Conservation (phyloP, 2,113 vertebrate species). For the Alces alces region DNA sequence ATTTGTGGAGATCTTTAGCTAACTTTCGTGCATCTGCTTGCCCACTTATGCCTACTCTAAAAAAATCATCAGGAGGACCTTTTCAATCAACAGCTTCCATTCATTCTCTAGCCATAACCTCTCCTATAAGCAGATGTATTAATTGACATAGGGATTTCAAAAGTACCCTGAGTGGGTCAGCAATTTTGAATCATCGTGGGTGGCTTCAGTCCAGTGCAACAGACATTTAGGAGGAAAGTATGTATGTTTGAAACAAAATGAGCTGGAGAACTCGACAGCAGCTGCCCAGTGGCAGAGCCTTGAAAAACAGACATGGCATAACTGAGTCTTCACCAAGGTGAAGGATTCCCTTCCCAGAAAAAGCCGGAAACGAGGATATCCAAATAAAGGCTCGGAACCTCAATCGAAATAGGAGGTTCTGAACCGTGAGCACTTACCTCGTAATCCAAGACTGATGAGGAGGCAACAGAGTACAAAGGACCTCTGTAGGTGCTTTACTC, state of each 20-base stretch:
- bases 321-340: not conserved
- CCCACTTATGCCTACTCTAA: not conserved
- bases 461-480: not conserved
- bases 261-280: not conserved
- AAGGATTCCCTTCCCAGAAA: not conserved
- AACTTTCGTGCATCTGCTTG: not conserved
- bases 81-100: not conserved
- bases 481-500: not conserved
- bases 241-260: not conserved
- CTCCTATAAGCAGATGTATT: not conserved
- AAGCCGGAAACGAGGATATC: not conserved
- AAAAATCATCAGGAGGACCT: not conserved
- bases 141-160: not conserved
- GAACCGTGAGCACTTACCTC: not conserved
- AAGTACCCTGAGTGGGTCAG: not conserved
- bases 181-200: not conserved
- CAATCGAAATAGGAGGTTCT: not conserved
- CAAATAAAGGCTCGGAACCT: not conserved
- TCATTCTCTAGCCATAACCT: not conserved
- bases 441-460: not conserved
- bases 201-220: not conserved
- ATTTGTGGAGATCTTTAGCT: not conserved
- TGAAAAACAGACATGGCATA: not conserved
- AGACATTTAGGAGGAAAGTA: not conserved
- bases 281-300: not conserved